Evolutionary conservation across 2,113 vertebrate genomes (phyloP), one percentile per base, ranked within the genome.

Genomic region (Climacteris rufus): DNA sequence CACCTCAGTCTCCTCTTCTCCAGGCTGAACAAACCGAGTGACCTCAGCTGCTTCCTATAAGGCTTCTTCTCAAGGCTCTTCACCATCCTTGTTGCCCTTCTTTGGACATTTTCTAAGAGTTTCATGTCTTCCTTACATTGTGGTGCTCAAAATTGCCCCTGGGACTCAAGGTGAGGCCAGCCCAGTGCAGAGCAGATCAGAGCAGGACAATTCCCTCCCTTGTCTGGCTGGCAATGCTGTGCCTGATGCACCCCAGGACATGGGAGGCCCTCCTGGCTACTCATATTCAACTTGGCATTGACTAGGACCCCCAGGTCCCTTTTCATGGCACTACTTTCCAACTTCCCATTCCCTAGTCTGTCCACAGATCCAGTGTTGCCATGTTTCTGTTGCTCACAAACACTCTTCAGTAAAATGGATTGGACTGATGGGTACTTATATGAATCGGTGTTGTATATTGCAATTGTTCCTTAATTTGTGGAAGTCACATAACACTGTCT

Each of bases 401-500:
- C 45, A 40, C 6, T 84, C 6, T 57, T 14, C 25, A 37, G 21
- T 69, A 72, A 93, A 89, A 85, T 30, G 12, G 16, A 24, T 35
- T 52, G 15, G 53, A 90, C 59, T 64, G n/a, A 82, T 93, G 45
- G 13, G 3, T 21, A 44, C 52, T 64, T 91, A 28, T 35, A 77
- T 94, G 59, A 94, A 49, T 24, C 52, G 53, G 37, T 71, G 69
- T 8, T 90, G 25, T 75, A 75, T 77, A 90, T 88, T 85, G 25
- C 33, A 92, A 78, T 83, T 83, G 23, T 96, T 96, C 93, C 95
- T 97, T 97, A 93, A 93, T 96, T 94, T 96, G 82, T 94, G 82
- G 69, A 70, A 96, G 80, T n/a, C 54, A 69, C 44, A 70, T 45
- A 92, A 28, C 30, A 39, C 10, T 90, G 50, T 85, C 71, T 86